These are phyloP conservation scores for Phalacrocorax brasilianus DNA, from an alignment of 2,113 vertebrate genomes.

Conservation along the genomic window DNA sequence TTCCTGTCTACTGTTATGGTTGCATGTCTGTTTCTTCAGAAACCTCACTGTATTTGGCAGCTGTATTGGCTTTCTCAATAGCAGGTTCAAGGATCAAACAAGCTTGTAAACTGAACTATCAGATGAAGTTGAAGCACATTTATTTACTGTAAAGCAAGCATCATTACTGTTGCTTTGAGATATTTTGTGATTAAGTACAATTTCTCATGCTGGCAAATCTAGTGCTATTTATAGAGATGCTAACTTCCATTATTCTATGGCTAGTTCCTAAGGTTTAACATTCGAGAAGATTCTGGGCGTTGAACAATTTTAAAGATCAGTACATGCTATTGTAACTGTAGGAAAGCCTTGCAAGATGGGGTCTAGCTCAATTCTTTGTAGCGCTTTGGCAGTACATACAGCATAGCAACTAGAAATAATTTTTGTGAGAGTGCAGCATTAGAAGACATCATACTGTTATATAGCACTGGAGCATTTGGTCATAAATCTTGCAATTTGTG, in stretches of 20 bases:
- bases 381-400: neutral
- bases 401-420: neutral
- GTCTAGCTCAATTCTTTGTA: neutral
- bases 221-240: neutral
- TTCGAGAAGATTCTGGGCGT: neutral
- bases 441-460: neutral
- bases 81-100: neutral
- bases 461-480: neutral
- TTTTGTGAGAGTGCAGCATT: neutral
- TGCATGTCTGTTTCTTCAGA: neutral
- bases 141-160: slow-evolving; percentile 1
- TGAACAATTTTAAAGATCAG: neutral
- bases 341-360: neutral
- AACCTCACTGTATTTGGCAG: neutral
- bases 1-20: neutral
- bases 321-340: neutral
- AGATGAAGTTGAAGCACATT: neutral
- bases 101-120: neutral
- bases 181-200: slow-evolving; percentile 12
- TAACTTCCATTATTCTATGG: neutral
- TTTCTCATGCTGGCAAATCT: neutral
- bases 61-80: neutral
- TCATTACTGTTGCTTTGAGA: slow-evolving; percentile 7
- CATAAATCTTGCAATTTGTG: slow-evolving; percentile 55
- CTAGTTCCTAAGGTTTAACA: neutral